Base-by-base conservation (phyloP, 2,888 invertebrate species). In the Pinctada fucata region DNA sequence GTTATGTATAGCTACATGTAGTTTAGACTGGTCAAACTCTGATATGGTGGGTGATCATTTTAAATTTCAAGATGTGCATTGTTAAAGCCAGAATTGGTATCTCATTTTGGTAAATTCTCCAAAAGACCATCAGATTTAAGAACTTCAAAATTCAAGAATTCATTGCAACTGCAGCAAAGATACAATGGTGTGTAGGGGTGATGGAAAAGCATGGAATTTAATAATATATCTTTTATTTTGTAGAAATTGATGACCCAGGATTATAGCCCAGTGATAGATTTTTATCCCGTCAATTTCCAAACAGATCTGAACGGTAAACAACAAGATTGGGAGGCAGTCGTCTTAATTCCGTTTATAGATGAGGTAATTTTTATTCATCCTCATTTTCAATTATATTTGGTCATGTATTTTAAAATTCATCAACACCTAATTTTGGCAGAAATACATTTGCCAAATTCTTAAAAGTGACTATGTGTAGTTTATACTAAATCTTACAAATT, bases 271-370 rank as follows among this genome's bases (percentile, higher is more conserved):
- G 98, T 99, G 75, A 97, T 99, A 87, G 99, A 99, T 93, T 99
- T 99, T 94, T 99, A 99, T 93, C 99, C 99, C 0, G 96, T 95
- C 90, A 97, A 99, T 92, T 99, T 99, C 93, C 94, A 96, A 88
- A 97, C 98, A 78, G 99, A 99, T 93, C 94, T 99, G 83, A 99
- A 99, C 93, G 99, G 99, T 66, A 99, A 99, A 93, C 99, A 98
- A 93, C 99, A 97, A 93, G 99, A 99, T 76, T 99, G 99, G 99
- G 92, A 92, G 88, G 99, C 99, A 68, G 99, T 99, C 0, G 99
- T 99, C 0, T 93, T 99, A 51, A 94, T 99, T 80, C 99, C 99
- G 3, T 99, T 99, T 93, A 99, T 99, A 0, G 98, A 99, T 84
- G 99, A 99, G 93, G 91, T 91, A 78, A 80, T 81, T 74, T 45